Conservation (phyloP, 2,113 vertebrate genomes). For the Actinemys pallida region DNA sequence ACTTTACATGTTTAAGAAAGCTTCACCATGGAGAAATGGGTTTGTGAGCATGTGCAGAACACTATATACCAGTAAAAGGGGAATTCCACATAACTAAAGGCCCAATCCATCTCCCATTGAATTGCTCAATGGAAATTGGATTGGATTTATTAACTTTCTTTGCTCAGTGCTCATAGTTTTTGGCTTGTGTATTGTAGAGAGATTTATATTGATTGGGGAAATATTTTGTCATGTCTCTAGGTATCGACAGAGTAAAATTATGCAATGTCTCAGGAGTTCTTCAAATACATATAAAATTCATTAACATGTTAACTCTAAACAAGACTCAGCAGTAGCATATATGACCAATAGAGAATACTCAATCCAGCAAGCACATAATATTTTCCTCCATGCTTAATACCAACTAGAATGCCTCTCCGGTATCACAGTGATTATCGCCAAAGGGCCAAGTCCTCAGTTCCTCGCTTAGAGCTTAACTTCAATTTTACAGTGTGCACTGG, state of each 20-base stretch:
- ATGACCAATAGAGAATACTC: not conserved
- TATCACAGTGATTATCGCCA: not conserved
- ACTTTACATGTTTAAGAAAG: not conserved
- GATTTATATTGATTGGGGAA: not conserved
- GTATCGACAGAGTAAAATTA: not conserved
- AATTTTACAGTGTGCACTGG: not conserved
- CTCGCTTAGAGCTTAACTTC: not conserved
- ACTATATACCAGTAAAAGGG: not conserved
- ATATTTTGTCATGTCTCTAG: not conserved
- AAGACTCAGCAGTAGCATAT: not conserved
- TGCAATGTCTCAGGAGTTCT: not conserved
- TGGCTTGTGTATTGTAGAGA: not conserved
- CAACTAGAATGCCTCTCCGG: not conserved
- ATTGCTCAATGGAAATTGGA: not conserved
- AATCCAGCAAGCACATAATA: not conserved
- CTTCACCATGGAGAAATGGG: not conserved
- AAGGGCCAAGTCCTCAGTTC: not conserved
- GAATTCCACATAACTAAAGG: not conserved
- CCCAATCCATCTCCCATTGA: accelerated
- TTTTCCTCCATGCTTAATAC: not conserved
- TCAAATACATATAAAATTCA: not conserved
- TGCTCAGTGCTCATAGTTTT: not conserved
- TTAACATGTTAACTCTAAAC: not conserved
- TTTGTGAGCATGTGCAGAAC: not conserved
- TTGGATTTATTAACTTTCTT: not conserved